phyloP scores from a whole-genome alignment of 2,888 invertebrate species.

The Scrobipalpa costella region DNA sequence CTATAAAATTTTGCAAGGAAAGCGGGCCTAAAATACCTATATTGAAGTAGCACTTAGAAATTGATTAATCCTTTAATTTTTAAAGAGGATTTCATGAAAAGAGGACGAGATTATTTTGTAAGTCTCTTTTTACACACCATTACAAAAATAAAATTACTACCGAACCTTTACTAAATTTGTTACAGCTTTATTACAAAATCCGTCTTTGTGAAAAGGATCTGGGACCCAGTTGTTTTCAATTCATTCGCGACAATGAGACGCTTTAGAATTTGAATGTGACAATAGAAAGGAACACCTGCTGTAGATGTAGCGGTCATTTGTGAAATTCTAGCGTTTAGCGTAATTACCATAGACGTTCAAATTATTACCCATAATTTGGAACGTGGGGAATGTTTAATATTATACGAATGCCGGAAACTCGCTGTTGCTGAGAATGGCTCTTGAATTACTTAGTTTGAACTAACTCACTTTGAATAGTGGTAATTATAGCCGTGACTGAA shows the following conservation, averaged over 20 bases:
- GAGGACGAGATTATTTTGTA: no score
- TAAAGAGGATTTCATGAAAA: no score
- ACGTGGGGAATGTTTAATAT: background rate
- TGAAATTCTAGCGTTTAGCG: slow-evolving; percentile 2
- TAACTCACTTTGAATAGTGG: no score
- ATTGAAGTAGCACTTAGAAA: no score
- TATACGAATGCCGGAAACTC: background rate
- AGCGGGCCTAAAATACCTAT: background rate
- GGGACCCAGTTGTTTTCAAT: background rate
- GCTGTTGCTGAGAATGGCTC: background rate
- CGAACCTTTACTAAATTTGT: background rate
- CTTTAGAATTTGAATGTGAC: slow-evolving; percentile 16
- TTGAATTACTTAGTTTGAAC: background rate
- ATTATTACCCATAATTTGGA: slow-evolving; percentile 4
- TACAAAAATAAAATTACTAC: background rate
- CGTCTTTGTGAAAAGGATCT: background rate
- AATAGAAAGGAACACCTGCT: slow-evolving; percentile 9
- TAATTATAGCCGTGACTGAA: background rate
- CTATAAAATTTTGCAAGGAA: background rate
- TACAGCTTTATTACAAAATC: background rate
- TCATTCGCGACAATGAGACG: background rate
- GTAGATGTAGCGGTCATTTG: slow-evolving; percentile 12
- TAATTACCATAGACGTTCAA: background rate
- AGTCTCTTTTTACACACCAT: background rate
- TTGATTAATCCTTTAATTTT: no score